These are phyloP conservation scores for Meandrina meandrites DNA, from an alignment of 92 coral and sea anemone genomes.

Conservation along the genomic window DNA sequence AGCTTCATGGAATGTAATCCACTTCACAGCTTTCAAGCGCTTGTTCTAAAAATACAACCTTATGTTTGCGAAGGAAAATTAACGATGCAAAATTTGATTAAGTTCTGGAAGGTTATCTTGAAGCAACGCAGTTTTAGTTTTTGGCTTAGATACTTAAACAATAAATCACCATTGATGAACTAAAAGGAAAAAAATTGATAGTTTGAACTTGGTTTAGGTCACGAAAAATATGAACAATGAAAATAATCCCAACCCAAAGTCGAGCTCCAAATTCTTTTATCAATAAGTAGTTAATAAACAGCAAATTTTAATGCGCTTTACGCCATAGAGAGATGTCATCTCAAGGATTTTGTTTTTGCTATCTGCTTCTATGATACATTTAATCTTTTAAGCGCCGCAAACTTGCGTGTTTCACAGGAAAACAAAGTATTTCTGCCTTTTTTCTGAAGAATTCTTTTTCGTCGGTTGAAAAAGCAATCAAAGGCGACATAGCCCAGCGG, in stretches of 20 bases:
- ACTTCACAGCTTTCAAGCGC: neutral
- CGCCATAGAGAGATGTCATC: neutral
- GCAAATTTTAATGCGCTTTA: constrained; percentile 1
- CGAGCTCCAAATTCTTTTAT: neutral
- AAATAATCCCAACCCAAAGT: constrained; percentile 29
- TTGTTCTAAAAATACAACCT: neutral
- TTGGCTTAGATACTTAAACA: neutral
- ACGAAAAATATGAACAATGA: neutral
- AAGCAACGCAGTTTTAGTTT: neutral
- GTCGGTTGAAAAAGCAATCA: neutral
- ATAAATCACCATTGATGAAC: neutral
- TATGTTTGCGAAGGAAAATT: neutral
- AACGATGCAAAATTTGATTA: neutral
- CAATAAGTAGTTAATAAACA: neutral
- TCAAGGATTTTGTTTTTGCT: neutral
- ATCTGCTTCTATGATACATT: neutral
- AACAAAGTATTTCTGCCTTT: neutral
- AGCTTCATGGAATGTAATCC: neutral
- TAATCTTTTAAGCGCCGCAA: neutral
- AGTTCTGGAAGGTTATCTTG: no score
- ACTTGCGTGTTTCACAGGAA: neutral
- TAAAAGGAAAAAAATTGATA: neutral
- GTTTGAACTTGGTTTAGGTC: neutral
- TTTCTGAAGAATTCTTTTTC: neutral
- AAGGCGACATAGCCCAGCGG: neutral